Percentiles rank a stretch among this genome's conserved stretches.
Conservation (phyloP, 1,140 invertebrate genomes). For the Bombyx mori region DNA sequence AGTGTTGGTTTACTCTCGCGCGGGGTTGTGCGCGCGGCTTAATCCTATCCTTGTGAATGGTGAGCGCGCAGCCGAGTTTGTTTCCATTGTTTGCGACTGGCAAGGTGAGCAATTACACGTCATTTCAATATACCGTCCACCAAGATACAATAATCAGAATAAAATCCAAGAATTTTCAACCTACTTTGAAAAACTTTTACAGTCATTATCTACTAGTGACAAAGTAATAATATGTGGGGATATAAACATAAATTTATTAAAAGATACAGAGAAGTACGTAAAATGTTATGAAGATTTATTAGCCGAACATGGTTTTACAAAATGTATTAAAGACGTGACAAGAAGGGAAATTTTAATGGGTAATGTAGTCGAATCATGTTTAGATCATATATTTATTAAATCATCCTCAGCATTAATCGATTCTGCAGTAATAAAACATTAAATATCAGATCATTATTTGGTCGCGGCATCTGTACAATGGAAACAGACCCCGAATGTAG, state of each 20-base stretch:
- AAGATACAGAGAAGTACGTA: slow-evolving; percentile 3
- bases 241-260: slow-evolving; percentile 16
- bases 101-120: slow-evolving; percentile 6
- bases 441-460: slow-evolving; percentile 16
- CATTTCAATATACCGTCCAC: slow-evolving; percentile 15
- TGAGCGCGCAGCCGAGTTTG: no score
- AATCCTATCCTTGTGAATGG: no score
- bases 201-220: not conserved
- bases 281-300: slow-evolving; percentile 14
- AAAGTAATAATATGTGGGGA: slow-evolving; percentile 15
- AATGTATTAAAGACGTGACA: slow-evolving; percentile 13
- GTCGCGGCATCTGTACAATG: slow-evolving; percentile 1
- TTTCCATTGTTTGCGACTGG: slow-evolving; percentile 5
- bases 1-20: no score
- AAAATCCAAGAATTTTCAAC: slow-evolving; percentile 8
- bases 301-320: slow-evolving; percentile 12
- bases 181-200: slow-evolving; percentile 7
- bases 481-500: not conserved
- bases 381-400: slow-evolving; percentile 16
- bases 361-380: slow-evolving; percentile 10
- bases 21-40: no score
- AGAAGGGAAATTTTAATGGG: slow-evolving; percentile 11
- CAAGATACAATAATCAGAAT: slow-evolving; percentile 8
- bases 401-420: not conserved
- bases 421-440: slow-evolving; percentile 13